Evolutionary conservation across 2,797 vertebrate species (phyloP).

Genomic region (Sylvilagus floridanus): DNA sequence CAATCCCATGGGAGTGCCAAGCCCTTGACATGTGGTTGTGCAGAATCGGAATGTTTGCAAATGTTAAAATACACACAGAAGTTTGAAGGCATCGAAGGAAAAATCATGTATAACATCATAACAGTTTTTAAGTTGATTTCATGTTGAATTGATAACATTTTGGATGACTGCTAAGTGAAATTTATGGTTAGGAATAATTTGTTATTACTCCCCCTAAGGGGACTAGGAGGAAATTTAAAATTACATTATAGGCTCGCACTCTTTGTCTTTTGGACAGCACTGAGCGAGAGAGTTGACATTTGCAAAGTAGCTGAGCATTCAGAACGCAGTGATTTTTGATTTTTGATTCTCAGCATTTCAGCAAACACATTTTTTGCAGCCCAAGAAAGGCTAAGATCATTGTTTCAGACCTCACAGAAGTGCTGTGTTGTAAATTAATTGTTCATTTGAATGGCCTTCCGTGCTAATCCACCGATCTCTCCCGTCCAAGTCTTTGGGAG

Average conservation of each 20-base stretch:
- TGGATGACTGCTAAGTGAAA: constrained; percentile 11
- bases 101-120: neutral
- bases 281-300: neutral
- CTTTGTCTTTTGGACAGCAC: neutral
- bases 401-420: neutral
- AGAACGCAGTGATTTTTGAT: neutral
- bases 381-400: neutral
- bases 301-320: constrained; percentile 26
- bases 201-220: neutral
- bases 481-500: neutral
- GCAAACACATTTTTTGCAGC: neutral
- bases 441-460: neutral
- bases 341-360: constrained; percentile 14
- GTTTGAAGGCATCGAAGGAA: neutral
- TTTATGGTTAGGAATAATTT: constrained; percentile 18
- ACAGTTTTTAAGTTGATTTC: neutral
- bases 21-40: neutral
- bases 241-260: neutral
- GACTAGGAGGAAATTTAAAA: neutral
- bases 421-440: neutral
- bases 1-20: neutral
- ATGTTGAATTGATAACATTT: constrained; percentile 10
- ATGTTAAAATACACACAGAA: neutral
- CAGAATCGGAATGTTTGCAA: neutral
- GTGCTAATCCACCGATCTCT: constrained; percentile 2